Evolutionary conservation across 2,888 invertebrate genomes (phyloP), one percentile per base, ranked within the genome.

Genomic region (Entomobrya proxima): DNA sequence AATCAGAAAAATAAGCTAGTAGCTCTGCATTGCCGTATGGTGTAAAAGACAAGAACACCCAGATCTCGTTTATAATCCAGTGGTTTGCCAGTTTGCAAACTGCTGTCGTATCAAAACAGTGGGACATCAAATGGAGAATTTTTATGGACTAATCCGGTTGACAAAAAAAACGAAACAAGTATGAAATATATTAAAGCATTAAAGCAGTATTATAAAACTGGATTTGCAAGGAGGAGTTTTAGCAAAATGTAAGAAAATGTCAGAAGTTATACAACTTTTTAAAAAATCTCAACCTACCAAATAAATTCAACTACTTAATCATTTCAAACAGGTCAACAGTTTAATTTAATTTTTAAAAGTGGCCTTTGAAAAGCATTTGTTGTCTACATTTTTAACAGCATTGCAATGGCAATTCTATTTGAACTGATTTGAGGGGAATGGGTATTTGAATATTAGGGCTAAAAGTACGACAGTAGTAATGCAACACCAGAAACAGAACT

Each of bases 171-270:
- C 24, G 13, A 55, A 24, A n/a, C n/a, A n/a, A n/a, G n/a, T n/a
- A n/a, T n/a, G n/a, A n/a, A 55, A 55, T 24, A 21, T 27, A 55
- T 24, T 55, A 55, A 55, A 27, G 27, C 55, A 24, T 55, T 55
- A 55, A n/a, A 24, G 21, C 27, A 64, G n/a, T 64, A 64, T 32
- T 32, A 15, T n/a, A 64, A 67, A 67, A 67, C 67, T 67, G 67
- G 67, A 67, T 67, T 67, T 40, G 30, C 61, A 64, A 64, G 11
- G 6, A 64, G 61, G 6, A 64, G 7, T 27, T 3, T 15, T 13
- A 13, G 58, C 30, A 30, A 40, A 40, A 15, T 40, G 50, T 15
- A 55, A 24, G 13, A 55, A 1, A 1, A 21, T 55, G 55, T 55
- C 55, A 55, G n/a, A n/a, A 55, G 24, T 24, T 4, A n/a, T 18